These are phyloP conservation scores for Lepeophtheirus salmonis DNA, from an alignment of 1,140 invertebrate genomes.

Conservation along the genomic window DNA sequence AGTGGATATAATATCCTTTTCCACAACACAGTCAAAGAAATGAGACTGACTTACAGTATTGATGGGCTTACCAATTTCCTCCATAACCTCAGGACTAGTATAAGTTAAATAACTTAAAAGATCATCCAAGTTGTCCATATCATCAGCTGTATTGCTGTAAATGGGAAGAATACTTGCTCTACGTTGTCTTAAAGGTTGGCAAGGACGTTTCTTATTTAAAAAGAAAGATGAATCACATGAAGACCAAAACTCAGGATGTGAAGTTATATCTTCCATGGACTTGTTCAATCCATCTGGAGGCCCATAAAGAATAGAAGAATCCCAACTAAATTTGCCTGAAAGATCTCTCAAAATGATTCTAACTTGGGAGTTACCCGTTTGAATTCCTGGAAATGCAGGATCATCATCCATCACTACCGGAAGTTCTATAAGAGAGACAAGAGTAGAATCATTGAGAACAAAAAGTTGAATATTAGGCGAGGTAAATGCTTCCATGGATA, in stretches of 20 bases:
- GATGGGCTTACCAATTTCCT: slow-evolving; percentile 43
- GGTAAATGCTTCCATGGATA: slow-evolving; percentile 54
- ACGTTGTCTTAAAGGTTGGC: slow-evolving; percentile 46
- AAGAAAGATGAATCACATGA: background rate
- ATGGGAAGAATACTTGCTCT: slow-evolving; percentile 53
- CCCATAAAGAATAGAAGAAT: slow-evolving; percentile 64
- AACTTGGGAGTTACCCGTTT: slow-evolving; percentile 42
- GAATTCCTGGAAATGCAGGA: slow-evolving; percentile 19
- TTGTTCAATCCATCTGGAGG: slow-evolving; percentile 24
- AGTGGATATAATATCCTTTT: slow-evolving; percentile 62
- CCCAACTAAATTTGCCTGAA: slow-evolving; percentile 92
- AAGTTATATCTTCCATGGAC: background rate
- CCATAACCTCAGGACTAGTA: slow-evolving; percentile 70
- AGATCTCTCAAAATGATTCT: slow-evolving; percentile 71
- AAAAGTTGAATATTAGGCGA: slow-evolving; percentile 68
- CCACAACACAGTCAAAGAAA: slow-evolving; percentile 27
- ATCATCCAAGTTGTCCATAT: slow-evolving; percentile 81
- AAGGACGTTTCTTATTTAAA: slow-evolving; percentile 27
- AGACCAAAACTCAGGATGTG: background rate
- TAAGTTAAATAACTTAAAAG: slow-evolving; percentile 71
- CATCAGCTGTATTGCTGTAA: slow-evolving; percentile 57
- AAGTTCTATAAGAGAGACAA: slow-evolving; percentile 76
- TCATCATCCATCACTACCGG: slow-evolving; percentile 37
- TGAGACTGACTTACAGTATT: slow-evolving; percentile 32
- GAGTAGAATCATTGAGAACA: slow-evolving; percentile 52